Evolutionary conservation across 2,797 vertebrate genomes (phyloP).

Genomic region (Fistularia commersonii): DNA sequence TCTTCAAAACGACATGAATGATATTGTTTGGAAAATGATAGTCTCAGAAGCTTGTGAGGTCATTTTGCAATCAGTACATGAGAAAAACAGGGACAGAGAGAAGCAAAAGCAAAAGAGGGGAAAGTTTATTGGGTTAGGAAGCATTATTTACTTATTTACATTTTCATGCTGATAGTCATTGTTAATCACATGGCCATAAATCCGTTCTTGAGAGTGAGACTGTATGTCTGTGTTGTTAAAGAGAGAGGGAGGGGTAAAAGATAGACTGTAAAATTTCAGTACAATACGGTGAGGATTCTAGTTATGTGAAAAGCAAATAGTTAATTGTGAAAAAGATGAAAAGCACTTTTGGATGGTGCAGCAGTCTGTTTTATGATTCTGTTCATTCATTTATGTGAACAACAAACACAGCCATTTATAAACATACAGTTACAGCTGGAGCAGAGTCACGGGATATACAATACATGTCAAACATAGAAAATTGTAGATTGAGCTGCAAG

Average conservation of each 20-base stretch:
- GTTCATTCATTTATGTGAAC: too few species aligned
- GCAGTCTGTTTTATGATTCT: too few species aligned
- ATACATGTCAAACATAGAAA: too few species aligned
- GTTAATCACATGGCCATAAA: slow-evolving; percentile 47
- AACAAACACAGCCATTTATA: too few species aligned
- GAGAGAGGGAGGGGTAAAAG: neutral
- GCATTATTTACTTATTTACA: slow-evolving; percentile 45
- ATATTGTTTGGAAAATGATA: slow-evolving; percentile 1
- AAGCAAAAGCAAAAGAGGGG: slow-evolving; percentile 5
- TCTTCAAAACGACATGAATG: neutral
- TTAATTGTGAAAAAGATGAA: too few species aligned
- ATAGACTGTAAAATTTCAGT: neutral
- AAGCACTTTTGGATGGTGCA: too few species aligned
- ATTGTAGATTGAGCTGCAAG: too few species aligned
- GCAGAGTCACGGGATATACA: too few species aligned
- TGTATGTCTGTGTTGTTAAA: slow-evolving; percentile 3
- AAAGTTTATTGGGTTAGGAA: slow-evolving; percentile 39
- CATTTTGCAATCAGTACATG: slow-evolving; percentile 2
- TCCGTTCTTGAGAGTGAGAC: slow-evolving; percentile 8
- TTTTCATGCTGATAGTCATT: slow-evolving; percentile 59
- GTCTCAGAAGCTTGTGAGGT: slow-evolving; percentile 15
- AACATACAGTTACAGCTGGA: too few species aligned
- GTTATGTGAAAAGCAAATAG: too few species aligned
- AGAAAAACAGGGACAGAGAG: neutral
- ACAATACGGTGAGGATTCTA: too few species aligned